Base-by-base conservation (phyloP, 1,140 invertebrate species). In the Rhopalosiphum padi region DNA sequence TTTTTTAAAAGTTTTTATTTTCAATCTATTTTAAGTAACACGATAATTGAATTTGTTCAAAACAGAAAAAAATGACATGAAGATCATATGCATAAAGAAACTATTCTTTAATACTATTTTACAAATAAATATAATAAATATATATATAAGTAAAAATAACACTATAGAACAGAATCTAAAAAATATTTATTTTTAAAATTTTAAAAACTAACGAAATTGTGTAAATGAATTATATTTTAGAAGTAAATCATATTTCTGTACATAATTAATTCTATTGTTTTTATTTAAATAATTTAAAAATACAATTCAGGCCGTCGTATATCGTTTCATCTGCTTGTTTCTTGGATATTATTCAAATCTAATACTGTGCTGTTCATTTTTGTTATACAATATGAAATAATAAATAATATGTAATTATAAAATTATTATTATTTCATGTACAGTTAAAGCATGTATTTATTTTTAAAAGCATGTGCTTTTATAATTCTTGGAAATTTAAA, bases 331-430 rank as follows among this genome's bases (percentile, higher is more conserved):
- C 86, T 51, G 25, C 15, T 55, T 41, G 6, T 25, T 90, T 90
- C 53, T 90, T 90, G 88, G 88, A 90, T 41, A 37, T 41, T 60
- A 90, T 90, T 90, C 51, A 90, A 90, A 90, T 90, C 18, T 51
- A 88, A 88, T 88, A 51, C 55, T 55, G n/a, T 88, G 48, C 51
- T 35, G 86, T 48, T 22, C 23, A 8, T 55, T n/a, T n/a, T 30
- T 87, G 30, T 87, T 48, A 46, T 51, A 51, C 30, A n/a, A 48
- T 87, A 48, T 48, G 6, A 37, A 2, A 53, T n/a, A 23, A 22
- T 37, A 23, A n/a, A 88, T 53, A 51, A 37, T 53, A 89, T 35
- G 21, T 53, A 53, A 53, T 86, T 9, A 87, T 51, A 6, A 89
- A 89, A 55, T 9, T 25, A 11, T 41, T 37, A 22, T 37, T 55